These are phyloP conservation scores for Vidua macroura DNA, from an alignment of 2,113 vertebrate species.

Conservation along the genomic window DNA sequence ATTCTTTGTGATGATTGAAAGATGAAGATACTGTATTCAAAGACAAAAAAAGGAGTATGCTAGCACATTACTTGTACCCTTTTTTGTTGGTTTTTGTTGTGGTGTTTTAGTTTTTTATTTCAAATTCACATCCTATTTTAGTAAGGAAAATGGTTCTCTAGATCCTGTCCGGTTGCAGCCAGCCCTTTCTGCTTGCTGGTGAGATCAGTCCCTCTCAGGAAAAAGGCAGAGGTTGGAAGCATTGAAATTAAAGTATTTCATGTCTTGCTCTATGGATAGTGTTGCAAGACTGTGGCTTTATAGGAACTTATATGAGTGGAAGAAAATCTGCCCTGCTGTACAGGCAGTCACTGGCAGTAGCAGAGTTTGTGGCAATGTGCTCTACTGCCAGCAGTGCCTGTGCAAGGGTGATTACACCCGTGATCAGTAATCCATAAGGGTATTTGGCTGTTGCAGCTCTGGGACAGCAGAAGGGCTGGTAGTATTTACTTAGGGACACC, in stretches of 20 bases:
- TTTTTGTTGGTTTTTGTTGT: neutral
- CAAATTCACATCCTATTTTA: neutral
- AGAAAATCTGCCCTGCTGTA: neutral
- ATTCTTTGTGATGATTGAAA: neutral
- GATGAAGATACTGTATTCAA: neutral
- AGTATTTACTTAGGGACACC: neutral
- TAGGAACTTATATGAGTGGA: neutral
- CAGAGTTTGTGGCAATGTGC: neutral
- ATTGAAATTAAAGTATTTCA: neutral
- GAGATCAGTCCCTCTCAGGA: neutral
- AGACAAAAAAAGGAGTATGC: neutral
- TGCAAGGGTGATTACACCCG: neutral
- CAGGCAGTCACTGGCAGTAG: neutral
- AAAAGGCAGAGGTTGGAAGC: neutral
- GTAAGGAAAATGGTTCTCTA: neutral
- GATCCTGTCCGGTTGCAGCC: neutral
- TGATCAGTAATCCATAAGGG: neutral
- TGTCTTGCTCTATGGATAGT: neutral
- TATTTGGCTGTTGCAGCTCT: neutral
- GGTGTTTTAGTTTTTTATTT: neutral
- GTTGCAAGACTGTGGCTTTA: neutral
- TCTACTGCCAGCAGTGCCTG: neutral
- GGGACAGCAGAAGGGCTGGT: neutral
- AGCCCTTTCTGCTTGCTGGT: neutral
- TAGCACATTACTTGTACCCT: neutral